phyloP scores from a whole-genome alignment of 1,140 invertebrate genomes.

The Eupristina koningsbergeri region DNA sequence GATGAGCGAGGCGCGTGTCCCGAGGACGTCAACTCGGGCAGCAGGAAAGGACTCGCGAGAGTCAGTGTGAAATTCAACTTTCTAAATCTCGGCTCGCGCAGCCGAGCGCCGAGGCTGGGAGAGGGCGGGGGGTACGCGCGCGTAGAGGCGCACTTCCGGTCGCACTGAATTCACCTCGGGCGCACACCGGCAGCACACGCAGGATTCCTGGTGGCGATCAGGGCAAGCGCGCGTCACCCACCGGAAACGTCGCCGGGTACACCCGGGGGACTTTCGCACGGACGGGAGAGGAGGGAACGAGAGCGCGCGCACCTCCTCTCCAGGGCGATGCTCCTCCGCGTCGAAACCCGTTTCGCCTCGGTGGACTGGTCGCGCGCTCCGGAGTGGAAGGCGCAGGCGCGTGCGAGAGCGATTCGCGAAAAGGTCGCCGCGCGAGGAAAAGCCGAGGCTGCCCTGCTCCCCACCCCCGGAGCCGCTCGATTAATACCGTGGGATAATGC shows the following conservation, averaged over 20 bases:
- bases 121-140: background rate
- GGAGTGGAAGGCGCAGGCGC: background rate
- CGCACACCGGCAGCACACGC: background rate
- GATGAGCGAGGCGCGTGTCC: no score
- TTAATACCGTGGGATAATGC: conserved; percentile 48
- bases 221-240: no score
- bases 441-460: background rate
- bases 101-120: background rate
- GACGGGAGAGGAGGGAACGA: background rate
- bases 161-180: background rate
- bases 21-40: no score
- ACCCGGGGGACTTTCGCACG: background rate
- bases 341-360: conserved; percentile 29
- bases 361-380: background rate
- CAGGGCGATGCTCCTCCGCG: background rate
- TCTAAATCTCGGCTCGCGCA: background rate
- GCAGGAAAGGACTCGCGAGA: no score
- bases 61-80: background rate
- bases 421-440: conserved; percentile 39
- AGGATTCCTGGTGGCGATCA: background rate
- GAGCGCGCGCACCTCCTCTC: conserved; percentile 34
- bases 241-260: background rate
- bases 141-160: conserved; percentile 2
- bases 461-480: background rate
- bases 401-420: conserved; percentile 15